These are phyloP conservation scores for Liasis olivaceus DNA, from an alignment of 2,797 vertebrate genomes.

Conservation along the genomic window DNA sequence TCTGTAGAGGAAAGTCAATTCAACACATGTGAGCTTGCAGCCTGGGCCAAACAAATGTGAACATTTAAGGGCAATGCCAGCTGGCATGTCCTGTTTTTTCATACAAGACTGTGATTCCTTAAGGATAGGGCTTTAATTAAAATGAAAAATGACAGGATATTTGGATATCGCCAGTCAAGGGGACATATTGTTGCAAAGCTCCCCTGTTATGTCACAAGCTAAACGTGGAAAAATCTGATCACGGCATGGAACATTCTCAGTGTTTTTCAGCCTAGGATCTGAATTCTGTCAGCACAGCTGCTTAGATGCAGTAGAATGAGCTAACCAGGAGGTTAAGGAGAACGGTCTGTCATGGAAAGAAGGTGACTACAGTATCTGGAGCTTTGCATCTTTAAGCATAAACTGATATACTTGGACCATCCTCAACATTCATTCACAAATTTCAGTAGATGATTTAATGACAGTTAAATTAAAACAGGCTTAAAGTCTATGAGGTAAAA, in stretches of 20 bases:
- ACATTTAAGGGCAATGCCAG: neutral
- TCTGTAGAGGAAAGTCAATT: constrained; percentile 19
- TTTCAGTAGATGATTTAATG: constrained; percentile 3
- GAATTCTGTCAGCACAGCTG: neutral
- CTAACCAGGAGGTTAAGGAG: neutral
- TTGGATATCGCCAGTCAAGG: neutral
- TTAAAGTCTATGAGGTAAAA: neutral
- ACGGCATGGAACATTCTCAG: neutral
- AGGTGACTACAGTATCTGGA: neutral
- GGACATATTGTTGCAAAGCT: neutral
- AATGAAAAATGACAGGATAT: neutral
- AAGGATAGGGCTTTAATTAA: neutral
- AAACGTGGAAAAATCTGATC: neutral
- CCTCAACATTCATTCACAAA: neutral
- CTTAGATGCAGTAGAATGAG: neutral
- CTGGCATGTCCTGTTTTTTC: neutral
- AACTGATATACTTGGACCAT: neutral
- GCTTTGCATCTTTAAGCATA: constrained; percentile 11
- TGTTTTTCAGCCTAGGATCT: neutral
- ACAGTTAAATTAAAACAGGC: constrained; percentile 36
- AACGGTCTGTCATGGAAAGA: too few species aligned
- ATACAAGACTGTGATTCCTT: neutral
- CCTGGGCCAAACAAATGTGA: neutral
- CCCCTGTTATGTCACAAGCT: neutral
- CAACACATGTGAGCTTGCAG: neutral